Conservation (phyloP, 2,113 vertebrate genomes). For the Hemiprocne comata region DNA sequence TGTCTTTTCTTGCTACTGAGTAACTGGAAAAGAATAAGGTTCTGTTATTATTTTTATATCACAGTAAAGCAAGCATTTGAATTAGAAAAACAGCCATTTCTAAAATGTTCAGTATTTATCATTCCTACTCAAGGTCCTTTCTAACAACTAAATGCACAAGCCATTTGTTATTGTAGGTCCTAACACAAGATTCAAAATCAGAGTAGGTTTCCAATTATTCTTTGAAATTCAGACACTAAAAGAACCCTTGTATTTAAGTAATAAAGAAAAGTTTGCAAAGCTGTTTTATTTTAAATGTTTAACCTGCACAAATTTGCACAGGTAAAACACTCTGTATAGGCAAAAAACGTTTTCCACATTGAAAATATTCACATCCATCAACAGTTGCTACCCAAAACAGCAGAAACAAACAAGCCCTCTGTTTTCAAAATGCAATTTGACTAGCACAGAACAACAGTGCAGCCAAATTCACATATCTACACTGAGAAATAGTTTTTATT, state of each 20-base stretch:
- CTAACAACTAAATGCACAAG: neutral
- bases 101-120: neutral
- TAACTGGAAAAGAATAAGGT: slow-evolving; percentile 75
- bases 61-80: neutral
- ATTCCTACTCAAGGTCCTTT: neutral
- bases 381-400: neutral
- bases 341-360: neutral
- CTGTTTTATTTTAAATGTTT: neutral
- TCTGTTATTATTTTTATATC: neutral
- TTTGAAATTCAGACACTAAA: neutral
- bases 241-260: neutral
- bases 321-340: neutral
- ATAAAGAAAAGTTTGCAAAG: neutral
- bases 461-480: neutral
- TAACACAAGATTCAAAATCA: neutral
- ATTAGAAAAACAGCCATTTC: neutral
- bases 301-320: neutral
- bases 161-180: neutral
- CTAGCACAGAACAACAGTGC: neutral
- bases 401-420: neutral
- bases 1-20: slow-evolving; percentile 87
- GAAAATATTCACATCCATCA: neutral
- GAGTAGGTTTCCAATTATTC: neutral
- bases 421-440: neutral
- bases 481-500: neutral